Conservation (phyloP, 2,113 vertebrate genomes). For the Zosterops pallidus region DNA sequence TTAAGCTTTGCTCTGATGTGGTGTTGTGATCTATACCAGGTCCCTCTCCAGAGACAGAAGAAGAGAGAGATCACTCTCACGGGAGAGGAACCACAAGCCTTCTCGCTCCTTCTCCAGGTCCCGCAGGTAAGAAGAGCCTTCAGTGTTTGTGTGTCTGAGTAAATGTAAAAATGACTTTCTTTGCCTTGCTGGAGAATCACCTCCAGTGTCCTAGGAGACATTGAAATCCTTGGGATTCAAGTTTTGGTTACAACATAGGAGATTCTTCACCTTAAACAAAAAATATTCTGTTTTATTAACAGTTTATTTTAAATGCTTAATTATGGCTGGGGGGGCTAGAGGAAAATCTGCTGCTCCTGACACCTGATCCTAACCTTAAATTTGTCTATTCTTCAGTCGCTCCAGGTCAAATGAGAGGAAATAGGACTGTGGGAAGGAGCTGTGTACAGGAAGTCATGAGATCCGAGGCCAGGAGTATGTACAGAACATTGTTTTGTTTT, state of each 20-base stretch:
- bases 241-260: no score
- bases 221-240: no score
- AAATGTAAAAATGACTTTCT: rapidly evolving
- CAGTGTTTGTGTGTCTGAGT: not conserved
- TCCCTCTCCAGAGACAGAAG: slow-evolving; percentile 94
- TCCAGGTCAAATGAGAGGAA: slow-evolving; percentile 93
- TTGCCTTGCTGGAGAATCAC: not conserved
- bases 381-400: slow-evolving; percentile 74
- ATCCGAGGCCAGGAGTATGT: slow-evolving; percentile 77
- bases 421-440: slow-evolving; percentile 76
- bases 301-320: not conserved
- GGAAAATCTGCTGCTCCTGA: not conserved
- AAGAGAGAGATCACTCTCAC: slow-evolving; percentile 91
- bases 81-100: slow-evolving; percentile 92
- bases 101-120: slow-evolving; percentile 94
- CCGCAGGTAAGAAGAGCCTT: slow-evolving; percentile 79
- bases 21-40: slow-evolving; percentile 65
- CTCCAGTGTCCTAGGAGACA: rapidly evolving
- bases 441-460: slow-evolving; percentile 81
- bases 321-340: not conserved
- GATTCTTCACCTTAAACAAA: not conserved
- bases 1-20: not conserved
- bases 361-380: not conserved
- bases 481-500: slow-evolving; percentile 84
- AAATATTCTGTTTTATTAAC: not conserved